Base-by-base conservation (phyloP, 2,797 vertebrate genomes). In the Chiroxiphia lanceolata region DNA sequence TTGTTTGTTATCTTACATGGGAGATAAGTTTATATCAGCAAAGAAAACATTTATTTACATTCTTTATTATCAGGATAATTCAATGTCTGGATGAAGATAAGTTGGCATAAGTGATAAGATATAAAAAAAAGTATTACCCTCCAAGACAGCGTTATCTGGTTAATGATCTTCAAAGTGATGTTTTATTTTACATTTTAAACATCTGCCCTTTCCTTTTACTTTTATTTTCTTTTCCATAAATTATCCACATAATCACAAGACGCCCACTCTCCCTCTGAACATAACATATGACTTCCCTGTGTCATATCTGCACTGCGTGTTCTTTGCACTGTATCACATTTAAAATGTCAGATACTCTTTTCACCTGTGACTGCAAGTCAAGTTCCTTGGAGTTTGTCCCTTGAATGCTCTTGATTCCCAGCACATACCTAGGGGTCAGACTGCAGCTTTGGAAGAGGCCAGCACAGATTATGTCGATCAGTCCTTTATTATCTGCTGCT, bases 1-100 rank as follows among this genome's bases (percentile, higher is more conserved):
- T 13, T 54, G 19, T 87, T 93, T 57, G 75, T 81, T 88, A 83
- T 84, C 77, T 94, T 83, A 61, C 57, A 59, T 8, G 17, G 47
- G 44, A 91, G 72, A 47, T 90, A 96, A 79, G 27, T 71, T 81
- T 15, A 7, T 75, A 83, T 92, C 80, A 93, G 50, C 50, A 95
- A 86, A 60, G 72, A 91, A 94, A 94, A 72, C 57, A 94, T 88
- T 83, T 91, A 67, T 90, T 92, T 81, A 86, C 50, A 34, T 71
- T n/a, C 40, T 75, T 76, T 25, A 67, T 80, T 91, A 88, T 93
- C 85, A 90, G 70, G 69, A 83, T 78, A 88, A 91, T 83, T 83
- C 61, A 53, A 8, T 81, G 90, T 81, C 90, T 88, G 78, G 77
- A 94, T 91, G 27, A 75, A 95, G 93, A 95, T 94, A 93, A 76